Base-by-base conservation (phyloP, 2,888 invertebrate genomes). In the Hoplodrina blanda region DNA sequence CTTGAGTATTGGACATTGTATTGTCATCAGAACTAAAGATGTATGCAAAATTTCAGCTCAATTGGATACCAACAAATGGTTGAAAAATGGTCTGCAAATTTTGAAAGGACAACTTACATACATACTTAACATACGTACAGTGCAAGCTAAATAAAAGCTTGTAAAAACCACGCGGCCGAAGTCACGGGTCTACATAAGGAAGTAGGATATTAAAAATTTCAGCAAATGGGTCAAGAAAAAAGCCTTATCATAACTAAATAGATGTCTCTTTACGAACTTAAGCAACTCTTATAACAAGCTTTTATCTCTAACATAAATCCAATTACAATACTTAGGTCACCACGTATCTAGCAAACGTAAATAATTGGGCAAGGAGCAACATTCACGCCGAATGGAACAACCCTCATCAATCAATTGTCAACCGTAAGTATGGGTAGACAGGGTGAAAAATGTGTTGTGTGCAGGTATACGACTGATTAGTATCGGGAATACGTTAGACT, bases 401-500 rank as follows among this genome's bases (percentile, higher is more conserved):
- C 83, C 83, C 84, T 75, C 60, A 66, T 83, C 83, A 83, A 84
- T 84, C 84, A 82, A 71, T 56, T 69, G 83, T 70, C 80, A 64
- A 63, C 74, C 73, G 53, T 77, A 75, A 73, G 80, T 76, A 63
- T 71, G 44, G 62, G 41, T 25, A 25, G 70, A 76, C 62, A 71
- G 72, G 49, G 73, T 66, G 77, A 73, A 79, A 66, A 80, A 80
- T 70, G 65, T 62, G 74, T 75, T 56, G 56, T 69, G 64, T 79
- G 54, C 69, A 70, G 78, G 76, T 81, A 69, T 30, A 52, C 52
- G 67, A 67, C 64, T 72, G 81, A 80, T 73, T 72, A 74, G 66
- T 69, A 73, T 81, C 64, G 63, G 37, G 73, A 63, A 63, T 66
- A 46, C 57, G 81, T 76, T 81, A 77, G 62, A 50, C 67, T 62